Percentiles rank a stretch among this genome's conserved stretches.
phyloP scores from a whole-genome alignment of 2,113 vertebrate genomes.

The Podarcis raffonei region DNA sequence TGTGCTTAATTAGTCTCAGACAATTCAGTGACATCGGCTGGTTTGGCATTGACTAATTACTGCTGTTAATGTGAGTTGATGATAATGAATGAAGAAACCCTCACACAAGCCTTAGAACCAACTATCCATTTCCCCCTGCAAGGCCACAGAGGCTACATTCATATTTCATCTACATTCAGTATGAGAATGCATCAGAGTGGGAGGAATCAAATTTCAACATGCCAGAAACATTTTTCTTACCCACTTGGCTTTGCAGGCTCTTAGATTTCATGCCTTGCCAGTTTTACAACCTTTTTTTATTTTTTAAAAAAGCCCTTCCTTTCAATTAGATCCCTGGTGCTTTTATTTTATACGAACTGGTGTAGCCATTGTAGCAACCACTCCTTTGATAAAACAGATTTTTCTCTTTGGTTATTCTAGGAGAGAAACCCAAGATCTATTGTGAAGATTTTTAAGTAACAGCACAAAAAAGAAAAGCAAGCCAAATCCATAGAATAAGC shows the following conservation, averaged over 20 bases:
- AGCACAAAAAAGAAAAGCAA: neutral
- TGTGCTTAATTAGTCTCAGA: conserved; percentile 63
- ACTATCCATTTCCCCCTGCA: conserved; percentile 33
- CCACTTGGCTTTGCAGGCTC: neutral
- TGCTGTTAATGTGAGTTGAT: conserved; percentile 54
- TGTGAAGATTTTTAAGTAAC: neutral
- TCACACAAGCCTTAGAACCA: conserved; percentile 46
- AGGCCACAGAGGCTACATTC: conserved; percentile 40
- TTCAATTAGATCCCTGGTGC: conserved; percentile 27
- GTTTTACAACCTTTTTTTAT: conserved; percentile 46
- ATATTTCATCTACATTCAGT: conserved; percentile 42
- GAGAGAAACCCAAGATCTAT: too few species aligned
- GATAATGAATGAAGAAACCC: conserved; percentile 45
- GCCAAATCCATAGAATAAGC: neutral
- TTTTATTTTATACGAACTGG: conserved; percentile 39
- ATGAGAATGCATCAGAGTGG: conserved; percentile 42
- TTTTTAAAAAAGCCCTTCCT: neutral
- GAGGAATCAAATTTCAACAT: conserved; percentile 22
- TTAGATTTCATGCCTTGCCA: conserved; percentile 51
- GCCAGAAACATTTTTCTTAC: conserved; percentile 32
- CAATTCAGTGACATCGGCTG: conserved; percentile 58
- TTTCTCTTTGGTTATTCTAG: conserved; percentile 15
- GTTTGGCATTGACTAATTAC: conserved; percentile 61
- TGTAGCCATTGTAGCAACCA: conserved; percentile 10
- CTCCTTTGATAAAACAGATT: neutral